Conservation (phyloP, 2,888 invertebrate genomes). For the Orthonevra nobilis region DNA sequence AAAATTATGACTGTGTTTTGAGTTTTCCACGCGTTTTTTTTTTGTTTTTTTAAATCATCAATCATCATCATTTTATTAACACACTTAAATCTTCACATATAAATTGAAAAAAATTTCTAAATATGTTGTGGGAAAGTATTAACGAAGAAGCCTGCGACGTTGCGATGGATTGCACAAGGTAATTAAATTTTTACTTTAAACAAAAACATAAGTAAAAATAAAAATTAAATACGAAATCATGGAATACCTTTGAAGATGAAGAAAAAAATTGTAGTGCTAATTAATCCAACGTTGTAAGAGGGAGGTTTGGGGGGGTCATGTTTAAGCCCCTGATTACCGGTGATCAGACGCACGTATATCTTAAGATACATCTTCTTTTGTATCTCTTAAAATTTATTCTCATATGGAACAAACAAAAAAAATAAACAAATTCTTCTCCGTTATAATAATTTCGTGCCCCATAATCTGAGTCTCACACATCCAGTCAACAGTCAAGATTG, state of each 20-base stretch:
- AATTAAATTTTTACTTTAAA: conserved; percentile 72
- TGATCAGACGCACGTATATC: conserved; percentile 15
- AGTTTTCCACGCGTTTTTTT: background rate
- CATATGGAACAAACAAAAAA: too few species aligned
- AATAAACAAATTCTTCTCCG: conserved; percentile 8
- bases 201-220: conserved; percentile 7
- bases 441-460: conserved; percentile 17
- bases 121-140: conserved; percentile 80
- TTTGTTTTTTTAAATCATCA: conserved; percentile 16
- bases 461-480: conserved; percentile 15
- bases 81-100: background rate
- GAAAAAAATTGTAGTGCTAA: conserved; percentile 39
- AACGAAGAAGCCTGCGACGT: conserved; percentile 77
- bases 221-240: background rate
- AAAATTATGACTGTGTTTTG: conserved; percentile 43
- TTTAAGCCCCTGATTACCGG: conserved; percentile 26
- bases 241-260: too few species aligned
- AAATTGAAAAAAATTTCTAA: conserved; percentile 40
- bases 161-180: conserved; percentile 80
- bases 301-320: background rate
- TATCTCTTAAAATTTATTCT: conserved; percentile 13
- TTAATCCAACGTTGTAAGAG: conserved; percentile 21
- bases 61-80: conserved; percentile 25
- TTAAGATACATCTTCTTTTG: background rate
- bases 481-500: conserved; percentile 12